Base-by-base conservation (phyloP, 1,140 invertebrate species). In the Phymorhynchus buccinoides region DNA sequence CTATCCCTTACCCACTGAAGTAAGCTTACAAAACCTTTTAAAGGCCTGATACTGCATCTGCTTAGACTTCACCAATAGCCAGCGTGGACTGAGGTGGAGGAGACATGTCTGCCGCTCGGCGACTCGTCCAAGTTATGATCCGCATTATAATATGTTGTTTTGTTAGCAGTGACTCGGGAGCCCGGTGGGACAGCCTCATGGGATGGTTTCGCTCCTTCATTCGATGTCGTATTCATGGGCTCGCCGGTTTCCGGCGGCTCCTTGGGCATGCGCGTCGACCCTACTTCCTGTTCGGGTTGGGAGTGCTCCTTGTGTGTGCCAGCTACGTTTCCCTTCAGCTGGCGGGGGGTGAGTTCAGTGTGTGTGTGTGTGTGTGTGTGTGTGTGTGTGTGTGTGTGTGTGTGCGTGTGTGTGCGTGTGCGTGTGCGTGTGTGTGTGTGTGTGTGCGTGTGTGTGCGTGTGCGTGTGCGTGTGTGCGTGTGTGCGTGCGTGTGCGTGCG, bases 331-430 rank as follows among this genome's bases (percentile, higher is more conserved):
- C 48, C 2, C 48, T 52, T 52, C 48, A 52, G 12, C 48, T 14
- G 12, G 2, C 48, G 48, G 48, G 12, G 22, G 48, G 48, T 52
- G 22, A 14, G 48, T 14, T 52, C 12, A 14, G 48, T 52, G 48
- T 52, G 48, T 52, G 48, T 52, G 48, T 52, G 48, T 52, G 3
- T 30, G 66, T 30, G 66, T 30, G 66, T 35, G 66, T 71, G 66
- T n/a, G 66, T n/a, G 66, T 71, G 66, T n/a, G 66, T 1, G 66
- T n/a, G 66, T n/a, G 66, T n/a, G 66, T n/a, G 66, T n/a, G 66
- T n/a, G 32, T n/a, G 27, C 9, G 32, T n/a, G 66, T n/a, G 66
- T 30, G 66, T 71, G 27, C 1, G 66, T 1, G 66, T 1, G 66
- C 27, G 66, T n/a, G 66, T n/a, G 27, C 12, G 39, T 78, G 35